Conservation (phyloP, 2,888 invertebrate species). For the Sphaerophoria taeniata region DNA sequence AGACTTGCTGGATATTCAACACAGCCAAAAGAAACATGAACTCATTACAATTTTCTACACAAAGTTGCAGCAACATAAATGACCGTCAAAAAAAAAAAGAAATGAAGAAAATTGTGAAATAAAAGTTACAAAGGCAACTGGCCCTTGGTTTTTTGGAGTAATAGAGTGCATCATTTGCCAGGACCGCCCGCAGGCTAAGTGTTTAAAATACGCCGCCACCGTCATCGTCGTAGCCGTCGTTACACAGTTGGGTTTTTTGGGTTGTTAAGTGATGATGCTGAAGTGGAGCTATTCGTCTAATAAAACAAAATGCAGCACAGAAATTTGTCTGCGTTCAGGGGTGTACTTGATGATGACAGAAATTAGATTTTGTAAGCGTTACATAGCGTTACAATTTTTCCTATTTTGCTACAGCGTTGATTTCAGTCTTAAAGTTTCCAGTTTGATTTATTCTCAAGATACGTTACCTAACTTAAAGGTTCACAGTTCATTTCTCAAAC, state of each 20-base stretch:
- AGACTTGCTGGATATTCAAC: constrained; percentile 5
- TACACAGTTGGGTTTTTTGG: constrained; percentile 30
- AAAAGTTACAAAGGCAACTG: constrained; percentile 68
- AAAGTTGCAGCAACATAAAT: constrained; percentile 71
- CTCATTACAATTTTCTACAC: constrained; percentile 66
- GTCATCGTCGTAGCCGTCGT: too few species aligned
- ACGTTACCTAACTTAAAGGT: too few species aligned
- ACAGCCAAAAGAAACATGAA: constrained; percentile 44
- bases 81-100: constrained; percentile 60
- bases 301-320: constrained; percentile 54
- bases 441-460: too few species aligned
- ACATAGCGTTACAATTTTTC: neutral
- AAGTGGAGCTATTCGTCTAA: constrained; percentile 46
- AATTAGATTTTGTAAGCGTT: neutral
- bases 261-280: constrained; percentile 4
- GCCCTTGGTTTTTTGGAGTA: constrained; percentile 35
- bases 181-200: constrained; percentile 64
- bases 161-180: constrained; percentile 73
- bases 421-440: too few species aligned
- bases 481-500: too few species aligned
- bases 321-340: constrained; percentile 53
- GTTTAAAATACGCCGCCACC: constrained; percentile 63
- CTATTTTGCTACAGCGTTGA: neutral
- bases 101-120: constrained; percentile 14
- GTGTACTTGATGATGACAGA: neutral